Conservation (phyloP, 1,140 invertebrate species). For the Hermetia illucens region DNA sequence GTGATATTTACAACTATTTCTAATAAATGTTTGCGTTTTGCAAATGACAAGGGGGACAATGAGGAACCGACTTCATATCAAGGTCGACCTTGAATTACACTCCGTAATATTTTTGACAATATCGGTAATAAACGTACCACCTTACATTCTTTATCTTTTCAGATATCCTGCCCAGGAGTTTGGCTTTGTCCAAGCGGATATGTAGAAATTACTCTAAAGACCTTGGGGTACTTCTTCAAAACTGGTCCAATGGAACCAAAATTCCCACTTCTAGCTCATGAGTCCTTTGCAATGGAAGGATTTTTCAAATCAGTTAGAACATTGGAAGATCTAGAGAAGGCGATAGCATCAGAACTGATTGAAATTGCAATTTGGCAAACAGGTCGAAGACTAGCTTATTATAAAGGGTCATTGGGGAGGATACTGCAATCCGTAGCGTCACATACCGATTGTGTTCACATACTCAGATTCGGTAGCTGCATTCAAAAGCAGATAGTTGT, state of each 20-base stretch:
- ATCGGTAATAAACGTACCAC: not conserved
- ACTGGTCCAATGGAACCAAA: conserved; percentile 26
- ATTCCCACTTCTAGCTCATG: conserved; percentile 25
- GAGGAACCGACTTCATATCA: not conserved
- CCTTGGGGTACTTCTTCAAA: conserved; percentile 25
- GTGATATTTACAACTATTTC: too few species aligned
- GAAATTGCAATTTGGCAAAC: conserved; percentile 28
- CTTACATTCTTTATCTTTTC: not conserved
- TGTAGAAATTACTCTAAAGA: conserved; percentile 23
- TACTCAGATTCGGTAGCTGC: too few species aligned
- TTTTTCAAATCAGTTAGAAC: conserved; percentile 19
- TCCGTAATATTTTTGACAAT: not conserved
- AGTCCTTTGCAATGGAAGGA: conserved; percentile 24
- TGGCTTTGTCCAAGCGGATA: conserved; percentile 27
- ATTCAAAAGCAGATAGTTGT: conserved; percentile 16
- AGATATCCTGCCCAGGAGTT: conserved; percentile 27
- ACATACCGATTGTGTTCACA: conserved; percentile 15
- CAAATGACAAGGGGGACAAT: too few species aligned
- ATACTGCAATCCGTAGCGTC: conserved; percentile 20
- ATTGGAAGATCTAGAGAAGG: conserved; percentile 13
- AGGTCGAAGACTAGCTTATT: conserved; percentile 22
- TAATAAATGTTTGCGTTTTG: too few species aligned
- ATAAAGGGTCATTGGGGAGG: conserved; percentile 15
- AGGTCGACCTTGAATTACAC: conserved; percentile 1
- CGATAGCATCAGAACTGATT: conserved; percentile 16